Conservation (phyloP, 2,888 invertebrate species). For the Heliconius erato region DNA sequence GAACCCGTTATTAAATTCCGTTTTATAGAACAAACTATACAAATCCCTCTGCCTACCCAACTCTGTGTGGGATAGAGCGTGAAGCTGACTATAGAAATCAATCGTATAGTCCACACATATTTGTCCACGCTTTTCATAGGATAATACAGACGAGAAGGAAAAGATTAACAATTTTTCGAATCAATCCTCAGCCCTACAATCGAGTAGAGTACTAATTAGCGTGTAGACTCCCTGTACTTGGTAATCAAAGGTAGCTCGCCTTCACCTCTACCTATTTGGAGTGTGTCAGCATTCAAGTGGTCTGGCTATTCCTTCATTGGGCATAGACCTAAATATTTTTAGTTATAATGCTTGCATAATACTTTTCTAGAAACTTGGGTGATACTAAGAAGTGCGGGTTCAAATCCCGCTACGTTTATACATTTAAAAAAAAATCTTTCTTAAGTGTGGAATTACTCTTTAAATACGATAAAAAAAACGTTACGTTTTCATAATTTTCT, state of each 20-base stretch:
- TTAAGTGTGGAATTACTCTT: no score
- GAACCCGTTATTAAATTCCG: no score
- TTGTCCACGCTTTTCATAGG: not conserved
- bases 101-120: not conserved
- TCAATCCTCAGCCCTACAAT: not conserved
- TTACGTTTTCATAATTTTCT: no score
- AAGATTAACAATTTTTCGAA: not conserved
- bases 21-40: no score
- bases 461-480: no score
- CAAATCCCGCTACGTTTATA: no score
- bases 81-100: not conserved
- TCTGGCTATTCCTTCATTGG: slow-evolving; percentile 8
- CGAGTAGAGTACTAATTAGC: slow-evolving; percentile 30
- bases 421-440: no score
- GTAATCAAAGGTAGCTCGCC: slow-evolving; percentile 36
- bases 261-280: slow-evolving; percentile 19
- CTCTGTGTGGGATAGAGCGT: no score
- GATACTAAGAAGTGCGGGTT: no score
- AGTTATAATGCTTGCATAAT: not conserved
- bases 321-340: not conserved
- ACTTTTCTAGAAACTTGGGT: no score
- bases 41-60: no score
- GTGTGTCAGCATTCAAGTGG: slow-evolving; percentile 27
- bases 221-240: slow-evolving; percentile 16
- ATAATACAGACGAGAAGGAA: not conserved